These are phyloP conservation scores for Sebastes minor DNA, from an alignment of 2,797 vertebrate genomes.

Conservation along the genomic window DNA sequence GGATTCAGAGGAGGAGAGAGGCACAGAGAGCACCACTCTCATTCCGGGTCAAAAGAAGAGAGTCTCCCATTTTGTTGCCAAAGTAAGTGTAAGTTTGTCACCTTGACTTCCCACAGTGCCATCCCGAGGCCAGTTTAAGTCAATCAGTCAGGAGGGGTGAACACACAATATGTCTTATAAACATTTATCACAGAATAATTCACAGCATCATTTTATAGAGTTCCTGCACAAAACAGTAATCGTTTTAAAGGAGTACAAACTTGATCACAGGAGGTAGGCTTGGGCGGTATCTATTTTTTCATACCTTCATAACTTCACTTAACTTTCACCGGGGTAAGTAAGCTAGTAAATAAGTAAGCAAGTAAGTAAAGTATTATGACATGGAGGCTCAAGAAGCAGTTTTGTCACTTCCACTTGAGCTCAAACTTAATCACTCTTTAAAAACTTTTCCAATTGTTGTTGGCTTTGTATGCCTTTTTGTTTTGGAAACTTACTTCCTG, in stretches of 20 bases:
- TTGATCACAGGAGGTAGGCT: too few relatives aligned
- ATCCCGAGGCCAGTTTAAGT: not conserved
- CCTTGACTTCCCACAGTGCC: not conserved
- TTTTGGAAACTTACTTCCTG: not conserved
- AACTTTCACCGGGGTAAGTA: too few relatives aligned
- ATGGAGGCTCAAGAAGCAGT: not conserved
- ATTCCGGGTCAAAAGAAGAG: constrained; percentile 95
- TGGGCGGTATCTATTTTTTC: too few relatives aligned
- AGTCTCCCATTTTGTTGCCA: constrained; percentile 91
- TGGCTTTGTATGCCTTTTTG: not conserved
- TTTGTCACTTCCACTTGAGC: not conserved
- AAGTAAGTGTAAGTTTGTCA: constrained; percentile 86
- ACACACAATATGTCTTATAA: not conserved
- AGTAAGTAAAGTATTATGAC: not conserved
- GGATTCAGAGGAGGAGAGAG: constrained; percentile 83
- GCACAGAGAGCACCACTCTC: constrained; percentile 83
- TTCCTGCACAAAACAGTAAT: not conserved
- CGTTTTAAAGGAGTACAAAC: not conserved
- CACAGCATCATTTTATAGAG: not conserved
- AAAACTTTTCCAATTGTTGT: not conserved
- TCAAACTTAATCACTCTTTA: not conserved
- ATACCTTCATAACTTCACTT: too few relatives aligned
- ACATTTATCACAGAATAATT: not conserved
- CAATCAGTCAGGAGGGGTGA: not conserved
- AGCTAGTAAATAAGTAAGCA: too few relatives aligned